A percentile compares a stretch with the other conserved stretches of the same genome.
phyloP scores from a whole-genome alignment of 2,797 vertebrate genomes.

The Sphenopsis melanotis region DNA sequence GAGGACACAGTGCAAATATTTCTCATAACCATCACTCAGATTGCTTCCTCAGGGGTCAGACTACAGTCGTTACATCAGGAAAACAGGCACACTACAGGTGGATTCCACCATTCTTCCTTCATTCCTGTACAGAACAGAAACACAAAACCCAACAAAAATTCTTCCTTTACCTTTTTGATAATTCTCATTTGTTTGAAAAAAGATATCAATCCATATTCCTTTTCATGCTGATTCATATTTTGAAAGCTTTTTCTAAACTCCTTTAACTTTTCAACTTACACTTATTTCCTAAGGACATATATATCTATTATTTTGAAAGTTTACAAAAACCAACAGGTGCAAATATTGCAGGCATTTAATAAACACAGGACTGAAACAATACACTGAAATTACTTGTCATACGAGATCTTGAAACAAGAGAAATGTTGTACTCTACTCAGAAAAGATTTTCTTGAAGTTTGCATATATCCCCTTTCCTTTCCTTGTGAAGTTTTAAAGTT shows the following conservation, averaged over 20 bases:
- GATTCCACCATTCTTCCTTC: not conserved
- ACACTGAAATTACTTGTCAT: slow-evolving; percentile 55
- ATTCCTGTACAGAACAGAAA: not conserved
- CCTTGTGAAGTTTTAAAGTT: slow-evolving; percentile 74
- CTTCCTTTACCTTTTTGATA: not conserved
- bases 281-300: slow-evolving; percentile 37
- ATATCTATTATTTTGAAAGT: slow-evolving; percentile 58
- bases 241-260: slow-evolving; percentile 27
- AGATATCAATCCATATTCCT: not conserved
- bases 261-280: slow-evolving; percentile 39
- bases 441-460: slow-evolving; percentile 71
- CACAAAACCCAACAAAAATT: not conserved
- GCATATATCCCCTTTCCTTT: slow-evolving; percentile 82
- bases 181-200: not conserved
- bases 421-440: slow-evolving; percentile 49
- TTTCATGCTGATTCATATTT: slow-evolving; percentile 27
- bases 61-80: not conserved
- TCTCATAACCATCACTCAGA: not conserved
- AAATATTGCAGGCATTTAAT: slow-evolving; percentile 62
- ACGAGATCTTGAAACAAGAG: slow-evolving; percentile 38
- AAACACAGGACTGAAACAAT: slow-evolving; percentile 44
- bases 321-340: slow-evolving; percentile 14
- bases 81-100: not conserved
- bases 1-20: not conserved
- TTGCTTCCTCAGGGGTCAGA: not conserved